Conservation (phyloP, 2,888 invertebrate species). For the Zhuqinia jingwanae region DNA sequence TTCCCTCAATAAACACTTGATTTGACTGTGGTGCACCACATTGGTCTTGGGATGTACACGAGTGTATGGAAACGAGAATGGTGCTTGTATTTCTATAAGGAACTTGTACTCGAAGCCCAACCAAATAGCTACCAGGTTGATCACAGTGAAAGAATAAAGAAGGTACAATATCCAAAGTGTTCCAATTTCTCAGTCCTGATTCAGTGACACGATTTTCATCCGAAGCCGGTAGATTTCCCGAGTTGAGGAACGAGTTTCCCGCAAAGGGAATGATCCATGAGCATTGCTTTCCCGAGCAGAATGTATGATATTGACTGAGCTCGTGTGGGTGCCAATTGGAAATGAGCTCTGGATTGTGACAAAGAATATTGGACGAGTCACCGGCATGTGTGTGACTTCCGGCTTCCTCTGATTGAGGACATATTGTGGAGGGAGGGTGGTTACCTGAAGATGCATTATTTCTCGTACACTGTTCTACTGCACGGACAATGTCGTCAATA, state of each 20-base stretch:
- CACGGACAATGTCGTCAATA: background rate
- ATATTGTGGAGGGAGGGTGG: background rate
- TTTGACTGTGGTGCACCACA: conserved; percentile 3
- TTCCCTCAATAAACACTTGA: conserved; percentile 36
- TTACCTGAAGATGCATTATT: background rate
- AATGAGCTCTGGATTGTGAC: conserved; percentile 53
- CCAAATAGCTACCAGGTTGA: conserved; percentile 49
- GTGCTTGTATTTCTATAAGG: conserved; percentile 55
- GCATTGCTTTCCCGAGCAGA: conserved; percentile 50
- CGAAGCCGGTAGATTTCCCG: background rate
- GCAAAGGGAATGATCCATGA: conserved; percentile 73
- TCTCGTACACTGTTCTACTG: background rate
- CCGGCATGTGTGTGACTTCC: background rate
- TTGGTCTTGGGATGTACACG: conserved; percentile 25
- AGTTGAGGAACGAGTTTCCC: conserved; percentile 74
- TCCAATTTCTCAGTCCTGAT: conserved; percentile 74
- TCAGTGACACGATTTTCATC: conserved; percentile 52
- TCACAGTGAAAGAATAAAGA: conserved; percentile 72
- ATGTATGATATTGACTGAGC: conserved; percentile 1
- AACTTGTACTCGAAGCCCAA: conserved; percentile 71
- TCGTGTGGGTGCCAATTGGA: conserved; percentile 30
- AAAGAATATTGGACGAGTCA: conserved; percentile 28
- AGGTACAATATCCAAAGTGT: conserved; percentile 33
- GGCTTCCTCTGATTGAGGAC: background rate
- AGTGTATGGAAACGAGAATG: background rate